Evolutionary conservation across 2,888 invertebrate genomes (phyloP), one percentile per base, ranked within the genome.

Genomic region (Nesidiocoris tenuis): DNA sequence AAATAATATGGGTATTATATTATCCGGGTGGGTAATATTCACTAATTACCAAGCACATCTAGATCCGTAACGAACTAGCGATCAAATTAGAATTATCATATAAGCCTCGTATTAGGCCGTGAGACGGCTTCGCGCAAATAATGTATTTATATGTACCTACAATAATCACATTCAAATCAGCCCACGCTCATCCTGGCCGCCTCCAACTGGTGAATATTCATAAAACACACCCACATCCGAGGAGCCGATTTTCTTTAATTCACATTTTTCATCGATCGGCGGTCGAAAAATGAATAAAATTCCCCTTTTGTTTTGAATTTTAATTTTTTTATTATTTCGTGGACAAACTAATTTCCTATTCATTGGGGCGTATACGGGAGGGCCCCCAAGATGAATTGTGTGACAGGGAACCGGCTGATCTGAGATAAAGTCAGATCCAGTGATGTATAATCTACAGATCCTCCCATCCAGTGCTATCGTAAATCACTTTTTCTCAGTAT

Each of bases 381-480:
- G n/a, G n/a, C n/a, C n/a, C n/a, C n/a, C 61, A 65, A 74, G 74
- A 74, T 74, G 64, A 55, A 64, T 65, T 74, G 74, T 55, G 74
- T 64, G 64, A 74, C 39, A 64, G 65, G 64, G 63, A 72, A 63
- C 72, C 63, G 7, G 67, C 70, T 56, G 74, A 74, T 74, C 55
- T 54, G 54, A 39, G 74, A 74, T 74, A 74, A 74, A 63, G 72
- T 68, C 67, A 21, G 22, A 57, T 56, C 57, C 24, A 22, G 64
- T 64, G 65, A 74, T 74, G 64, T 64, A 74, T 74, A 74, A 63
- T 63, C 56, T 64, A n/a, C 56, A 23, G 19, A 64, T 56, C 63
- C 55, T 55, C 55, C 74, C 63, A 63, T 54, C 64, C 24, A 9
- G 16, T 56, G 63, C n/a, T n/a, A n/a, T n/a, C 64, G 64, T 74